Evolutionary conservation across 2,113 vertebrate species (phyloP), one percentile per base, ranked within the genome.

Genomic region (Sceloporus undulatus): DNA sequence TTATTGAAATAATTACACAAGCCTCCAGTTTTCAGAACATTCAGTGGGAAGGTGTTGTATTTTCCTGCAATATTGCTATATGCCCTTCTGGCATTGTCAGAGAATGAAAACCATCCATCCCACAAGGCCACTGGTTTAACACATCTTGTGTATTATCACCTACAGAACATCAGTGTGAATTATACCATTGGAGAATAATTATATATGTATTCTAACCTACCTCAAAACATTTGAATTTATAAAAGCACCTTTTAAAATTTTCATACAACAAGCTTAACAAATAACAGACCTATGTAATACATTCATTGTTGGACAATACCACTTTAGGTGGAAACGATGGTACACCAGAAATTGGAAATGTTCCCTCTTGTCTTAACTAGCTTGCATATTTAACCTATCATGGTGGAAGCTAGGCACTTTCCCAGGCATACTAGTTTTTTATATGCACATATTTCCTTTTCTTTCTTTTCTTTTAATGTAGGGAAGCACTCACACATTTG

Each of bases 181-280:
- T 65, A 79, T 75, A 70, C 82, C 29, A 0, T 5, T 2, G 76
- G 82, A 68, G 2, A 3, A 78, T 56, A 14, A 14, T 81, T 34
- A 85, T 68, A 79, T n/a, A 52, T 70, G 48, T 65, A 89, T 85
- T 89, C 80, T 85, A 93, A 85, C 85, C 92, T 95, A 93, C 92
- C 94, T 95, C 91, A 91, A 75, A 90, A 78, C 88, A 71, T 68
- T 56, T 52, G 0, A 54, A 19, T 71, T 93, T 85, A 34, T 62
- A 79, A 90, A 23, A 29, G 9, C 2, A 70, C 48, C 48, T 48
- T 48, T 48, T 48, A 29, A 59, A 59, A 79, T 70, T 42, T n/a
- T 42, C 65, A 40, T 65, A 52, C 56, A 40, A 14, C 86, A 62
- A 84, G 27, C 13, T 2, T 52, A 83, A 40, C 18, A 62, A 14